Percentiles rank a stretch among this genome's conserved stretches.
These are phyloP conservation scores for Drosophila tanythrix DNA, from an alignment of 2,888 invertebrate genomes.

Conservation along the genomic window DNA sequence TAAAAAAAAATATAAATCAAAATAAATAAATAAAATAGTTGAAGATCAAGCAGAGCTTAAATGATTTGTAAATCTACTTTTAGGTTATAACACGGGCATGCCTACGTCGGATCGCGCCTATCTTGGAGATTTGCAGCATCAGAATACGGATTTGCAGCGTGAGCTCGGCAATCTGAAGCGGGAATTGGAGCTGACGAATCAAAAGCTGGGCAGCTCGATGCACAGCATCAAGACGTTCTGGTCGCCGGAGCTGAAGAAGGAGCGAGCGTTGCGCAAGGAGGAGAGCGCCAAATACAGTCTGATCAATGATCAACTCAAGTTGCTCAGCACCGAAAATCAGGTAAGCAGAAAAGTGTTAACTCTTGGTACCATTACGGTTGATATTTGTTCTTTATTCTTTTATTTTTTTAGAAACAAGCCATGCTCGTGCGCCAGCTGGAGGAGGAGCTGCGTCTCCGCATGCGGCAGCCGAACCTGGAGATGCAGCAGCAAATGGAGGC, in stretches of 20 bases:
- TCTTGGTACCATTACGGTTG: neutral
- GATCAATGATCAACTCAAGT: slow-evolving; percentile 97
- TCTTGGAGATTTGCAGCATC: slow-evolving; percentile 95
- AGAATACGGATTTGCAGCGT: slow-evolving; percentile 97
- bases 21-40: no score
- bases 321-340: slow-evolving; percentile 98
- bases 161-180: slow-evolving; percentile 96
- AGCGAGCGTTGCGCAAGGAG: slow-evolving; percentile 97
- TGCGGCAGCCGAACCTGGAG: slow-evolving; percentile 95
- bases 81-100: slow-evolving; percentile 83
- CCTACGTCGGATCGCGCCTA: slow-evolving; percentile 87
- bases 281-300: slow-evolving; percentile 98
- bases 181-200: slow-evolving; percentile 97
- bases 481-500: slow-evolving; percentile 97
- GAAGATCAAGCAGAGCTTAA: neutral
- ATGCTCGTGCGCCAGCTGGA: slow-evolving; percentile 97
- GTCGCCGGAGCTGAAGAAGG: slow-evolving; percentile 99
- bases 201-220: slow-evolving; percentile 99
- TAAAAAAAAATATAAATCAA: no score
- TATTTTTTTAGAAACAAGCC: slow-evolving; percentile 93
- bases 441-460: slow-evolving; percentile 94
- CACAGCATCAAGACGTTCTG: slow-evolving; percentile 99
- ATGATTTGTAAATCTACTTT: slow-evolving; percentile 50
- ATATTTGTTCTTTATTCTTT: rapidly evolving
- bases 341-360: slow-evolving; percentile 85